A percentile compares a stretch with the other conserved stretches of the same genome.
phyloP scores from a whole-genome alignment of 2,113 vertebrate genomes.

The Rhegmatorhina hoffmannsi region DNA sequence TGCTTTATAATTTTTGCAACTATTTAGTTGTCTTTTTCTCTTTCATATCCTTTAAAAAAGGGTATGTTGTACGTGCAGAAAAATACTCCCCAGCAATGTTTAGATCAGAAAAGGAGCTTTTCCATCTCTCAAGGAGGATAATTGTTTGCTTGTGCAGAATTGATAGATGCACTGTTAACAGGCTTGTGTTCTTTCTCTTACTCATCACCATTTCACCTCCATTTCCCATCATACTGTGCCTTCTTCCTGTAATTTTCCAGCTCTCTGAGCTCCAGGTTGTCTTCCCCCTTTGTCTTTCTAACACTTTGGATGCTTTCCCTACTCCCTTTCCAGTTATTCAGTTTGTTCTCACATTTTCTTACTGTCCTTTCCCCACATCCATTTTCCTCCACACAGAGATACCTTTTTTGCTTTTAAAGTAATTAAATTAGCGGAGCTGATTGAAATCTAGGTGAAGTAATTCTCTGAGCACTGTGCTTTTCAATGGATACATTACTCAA shows the following conservation, averaged over 20 bases:
- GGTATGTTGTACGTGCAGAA: background rate
- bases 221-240: background rate
- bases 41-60: background rate
- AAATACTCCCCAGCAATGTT: background rate
- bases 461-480: background rate
- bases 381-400: background rate
- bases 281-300: background rate
- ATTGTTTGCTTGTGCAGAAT: background rate
- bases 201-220: background rate
- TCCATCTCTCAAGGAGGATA: background rate
- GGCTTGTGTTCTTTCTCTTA: background rate
- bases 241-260: background rate
- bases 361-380: background rate
- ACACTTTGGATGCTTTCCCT: background rate
- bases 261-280: background rate
- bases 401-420: background rate
- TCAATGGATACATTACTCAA: background rate
- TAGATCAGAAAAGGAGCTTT: background rate
- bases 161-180: background rate
- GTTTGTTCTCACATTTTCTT: background rate
- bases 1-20: background rate
- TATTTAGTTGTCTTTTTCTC: background rate
- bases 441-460: slow-evolving; percentile 1
- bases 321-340: background rate
- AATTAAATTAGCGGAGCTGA: slow-evolving; percentile 24